Evolutionary conservation across 2,113 vertebrate species (phyloP).

Genomic region (Aegithalos caudatus): DNA sequence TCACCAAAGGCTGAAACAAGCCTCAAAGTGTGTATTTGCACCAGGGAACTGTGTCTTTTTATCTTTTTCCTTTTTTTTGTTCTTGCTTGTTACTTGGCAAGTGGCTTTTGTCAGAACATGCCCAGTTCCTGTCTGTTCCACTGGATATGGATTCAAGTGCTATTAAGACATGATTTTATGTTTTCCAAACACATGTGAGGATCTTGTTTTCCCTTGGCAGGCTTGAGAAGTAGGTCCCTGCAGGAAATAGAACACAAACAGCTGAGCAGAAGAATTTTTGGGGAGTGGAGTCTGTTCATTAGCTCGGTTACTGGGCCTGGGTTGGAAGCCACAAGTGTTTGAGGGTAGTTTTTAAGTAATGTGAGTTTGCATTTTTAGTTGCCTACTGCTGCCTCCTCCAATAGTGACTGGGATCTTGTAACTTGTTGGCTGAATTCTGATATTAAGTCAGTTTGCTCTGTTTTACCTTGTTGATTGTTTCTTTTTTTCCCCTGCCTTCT

Average conservation of each 20-base stretch:
- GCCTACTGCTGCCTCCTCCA: background rate
- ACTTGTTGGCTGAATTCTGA: background rate
- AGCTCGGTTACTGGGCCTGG: background rate
- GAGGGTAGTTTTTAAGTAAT: background rate
- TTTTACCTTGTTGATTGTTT: background rate
- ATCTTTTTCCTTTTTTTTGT: rapidly evolving
- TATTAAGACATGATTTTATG: background rate
- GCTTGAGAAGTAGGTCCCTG: background rate
- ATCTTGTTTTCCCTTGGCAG: background rate
- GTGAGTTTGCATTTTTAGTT: background rate
- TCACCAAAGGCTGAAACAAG: background rate
- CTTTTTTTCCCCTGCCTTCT: background rate
- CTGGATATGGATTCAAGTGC: background rate
- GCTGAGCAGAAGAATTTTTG: background rate
- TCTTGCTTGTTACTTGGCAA: background rate
- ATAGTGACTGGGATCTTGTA: background rate
- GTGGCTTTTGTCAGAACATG: background rate
- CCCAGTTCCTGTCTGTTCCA: background rate
- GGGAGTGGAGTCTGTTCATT: background rate
- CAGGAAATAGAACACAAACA: background rate
- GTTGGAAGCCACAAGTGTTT: background rate
- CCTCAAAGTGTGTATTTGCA: background rate
- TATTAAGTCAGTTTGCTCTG: background rate
- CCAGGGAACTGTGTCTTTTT: background rate
- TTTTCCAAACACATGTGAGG: background rate